A percentile compares a stretch with the other conserved stretches of the same genome.
Evolutionary conservation across 1,140 invertebrate species (phyloP).

Genomic region (Drosophila kanapiae): DNA sequence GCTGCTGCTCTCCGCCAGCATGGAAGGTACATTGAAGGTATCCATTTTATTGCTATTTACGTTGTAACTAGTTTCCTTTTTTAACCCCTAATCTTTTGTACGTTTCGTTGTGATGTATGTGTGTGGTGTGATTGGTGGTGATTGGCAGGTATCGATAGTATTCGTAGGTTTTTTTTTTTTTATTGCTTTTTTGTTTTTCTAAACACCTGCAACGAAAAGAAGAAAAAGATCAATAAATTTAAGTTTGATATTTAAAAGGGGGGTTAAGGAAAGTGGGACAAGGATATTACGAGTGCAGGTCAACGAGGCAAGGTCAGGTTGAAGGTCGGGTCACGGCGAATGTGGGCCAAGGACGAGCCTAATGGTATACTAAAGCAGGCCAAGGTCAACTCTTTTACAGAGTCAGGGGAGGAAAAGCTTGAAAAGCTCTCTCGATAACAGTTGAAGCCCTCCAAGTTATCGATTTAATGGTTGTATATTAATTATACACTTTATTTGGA

Average conservation of each 20-base stretch:
- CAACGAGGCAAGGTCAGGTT: conserved; percentile 45
- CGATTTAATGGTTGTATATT: background rate
- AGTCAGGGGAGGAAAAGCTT: conserved; percentile 30
- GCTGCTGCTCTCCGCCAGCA: conserved; percentile 68
- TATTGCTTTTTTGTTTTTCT: conserved; percentile 26
- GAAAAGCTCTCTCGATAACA: conserved; percentile 21
- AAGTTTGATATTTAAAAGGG: background rate
- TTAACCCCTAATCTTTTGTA: conserved; percentile 40
- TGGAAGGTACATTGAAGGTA: conserved; percentile 70
- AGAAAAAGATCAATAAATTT: background rate
- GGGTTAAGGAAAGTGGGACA: conserved; percentile 4
- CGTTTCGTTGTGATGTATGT: conserved; percentile 57
- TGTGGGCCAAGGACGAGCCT: conserved; percentile 61
- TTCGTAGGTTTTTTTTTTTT: conserved; percentile 24
- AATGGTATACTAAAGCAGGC: conserved; percentile 30
- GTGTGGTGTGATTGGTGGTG: conserved; percentile 11
- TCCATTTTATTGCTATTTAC: conserved; percentile 63
- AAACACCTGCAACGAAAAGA: conserved; percentile 22
- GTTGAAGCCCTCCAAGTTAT: background rate
- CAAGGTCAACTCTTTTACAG: conserved; percentile 42
- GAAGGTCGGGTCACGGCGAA: conserved; percentile 25
- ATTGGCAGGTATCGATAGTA: conserved; percentile 64
- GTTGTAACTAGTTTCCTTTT: conserved; percentile 6
- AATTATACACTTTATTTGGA: background rate
- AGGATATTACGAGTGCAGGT: conserved; percentile 27